Evolutionary conservation across 2,797 vertebrate genomes (phyloP).

Genomic region (Avahi laniger): DNA sequence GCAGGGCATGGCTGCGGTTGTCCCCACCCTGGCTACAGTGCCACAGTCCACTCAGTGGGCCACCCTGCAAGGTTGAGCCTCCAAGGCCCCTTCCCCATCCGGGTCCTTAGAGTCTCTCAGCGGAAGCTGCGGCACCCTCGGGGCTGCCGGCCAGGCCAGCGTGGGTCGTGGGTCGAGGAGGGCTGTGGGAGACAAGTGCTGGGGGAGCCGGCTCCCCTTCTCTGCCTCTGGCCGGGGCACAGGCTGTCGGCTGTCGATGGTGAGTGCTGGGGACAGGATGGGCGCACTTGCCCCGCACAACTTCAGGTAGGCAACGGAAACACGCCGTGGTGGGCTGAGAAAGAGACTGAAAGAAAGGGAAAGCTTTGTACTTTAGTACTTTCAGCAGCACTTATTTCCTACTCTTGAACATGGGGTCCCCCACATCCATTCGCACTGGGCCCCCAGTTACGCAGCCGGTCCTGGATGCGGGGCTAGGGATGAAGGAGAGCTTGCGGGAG

Average conservation of each 20-base stretch:
- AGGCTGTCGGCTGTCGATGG: background rate
- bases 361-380: background rate
- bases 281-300: rapidly evolving
- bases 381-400: background rate
- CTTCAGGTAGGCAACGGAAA: background rate
- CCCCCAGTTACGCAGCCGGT: rapidly evolving
- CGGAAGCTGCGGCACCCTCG: rapidly evolving
- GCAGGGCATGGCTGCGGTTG: background rate
- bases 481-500: background rate
- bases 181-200: background rate
- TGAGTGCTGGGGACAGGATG: too few species aligned
- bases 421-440: too few species aligned
- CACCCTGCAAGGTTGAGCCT: background rate
- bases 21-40: background rate
- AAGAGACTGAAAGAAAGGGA: background rate
- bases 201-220: background rate
- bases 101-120: background rate
- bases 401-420: background rate
- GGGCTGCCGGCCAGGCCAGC: background rate
- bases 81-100: rapidly evolving
- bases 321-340: rapidly evolving
- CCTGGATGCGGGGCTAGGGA: rapidly evolving
- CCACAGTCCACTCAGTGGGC: rapidly evolving
- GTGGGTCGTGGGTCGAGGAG: rapidly evolving
- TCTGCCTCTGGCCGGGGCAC: background rate